Percentiles rank a stretch among this genome's conserved stretches.
Evolutionary conservation across 2,888 invertebrate genomes (phyloP).

Genomic region (Drosophila ustulata): DNA sequence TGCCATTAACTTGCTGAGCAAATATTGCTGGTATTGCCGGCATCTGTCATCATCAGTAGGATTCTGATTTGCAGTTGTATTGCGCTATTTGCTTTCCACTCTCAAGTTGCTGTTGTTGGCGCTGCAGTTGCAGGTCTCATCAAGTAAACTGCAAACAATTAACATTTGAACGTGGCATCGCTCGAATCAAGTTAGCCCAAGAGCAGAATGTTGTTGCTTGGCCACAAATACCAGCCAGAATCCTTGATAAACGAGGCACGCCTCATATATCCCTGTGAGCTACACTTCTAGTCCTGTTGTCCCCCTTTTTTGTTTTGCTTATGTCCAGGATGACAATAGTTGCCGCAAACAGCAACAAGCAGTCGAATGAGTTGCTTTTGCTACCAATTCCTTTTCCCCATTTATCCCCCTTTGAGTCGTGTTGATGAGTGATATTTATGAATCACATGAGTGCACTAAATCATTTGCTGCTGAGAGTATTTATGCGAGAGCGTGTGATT

Average conservation of each 20-base stretch:
- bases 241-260: slow-evolving; percentile 53
- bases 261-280: slow-evolving; percentile 16
- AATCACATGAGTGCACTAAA: slow-evolving; percentile 76
- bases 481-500: slow-evolving; percentile 50
- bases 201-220: slow-evolving; percentile 2
- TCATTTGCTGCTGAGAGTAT: slow-evolving; percentile 49
- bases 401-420: slow-evolving; percentile 13
- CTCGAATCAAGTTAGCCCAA: slow-evolving; percentile 20
- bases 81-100: background rate
- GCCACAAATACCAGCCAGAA: slow-evolving; percentile 6
- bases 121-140: slow-evolving; percentile 26
- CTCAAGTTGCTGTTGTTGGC: background rate
- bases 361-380: slow-evolving; percentile 15
- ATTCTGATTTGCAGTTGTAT: background rate
- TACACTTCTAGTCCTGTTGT: background rate
- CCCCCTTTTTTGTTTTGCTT: slow-evolving; percentile 10
- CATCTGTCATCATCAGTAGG: background rate
- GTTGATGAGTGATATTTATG: slow-evolving; percentile 77
- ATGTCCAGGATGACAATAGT: slow-evolving; percentile 36
- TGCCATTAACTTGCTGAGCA: background rate
- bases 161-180: slow-evolving; percentile 63
- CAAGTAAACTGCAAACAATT: slow-evolving; percentile 57
- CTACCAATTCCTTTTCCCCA: background rate
- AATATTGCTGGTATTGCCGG: background rate
- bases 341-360: slow-evolving; percentile 4